Evolutionary conservation across 2,113 vertebrate genomes (phyloP).

Genomic region (Lota lota): DNA sequence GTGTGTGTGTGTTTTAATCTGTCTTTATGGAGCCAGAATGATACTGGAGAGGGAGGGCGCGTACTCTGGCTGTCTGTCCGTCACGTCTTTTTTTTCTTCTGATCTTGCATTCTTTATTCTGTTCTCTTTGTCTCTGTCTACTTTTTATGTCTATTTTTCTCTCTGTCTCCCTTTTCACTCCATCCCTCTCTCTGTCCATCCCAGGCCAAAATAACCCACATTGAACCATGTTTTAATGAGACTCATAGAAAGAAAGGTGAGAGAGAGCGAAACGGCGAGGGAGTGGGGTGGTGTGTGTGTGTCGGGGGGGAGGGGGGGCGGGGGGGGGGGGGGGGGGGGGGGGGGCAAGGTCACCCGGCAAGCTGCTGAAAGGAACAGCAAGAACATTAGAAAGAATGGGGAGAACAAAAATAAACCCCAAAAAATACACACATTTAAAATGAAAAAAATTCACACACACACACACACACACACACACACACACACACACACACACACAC

Average conservation of each 20-base stretch:
- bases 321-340: constrained; percentile 22
- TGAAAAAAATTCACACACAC: constrained; percentile 31
- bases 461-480: constrained; percentile 9
- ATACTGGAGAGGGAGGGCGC: neutral
- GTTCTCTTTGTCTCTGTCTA: neutral
- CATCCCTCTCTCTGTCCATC: neutral
- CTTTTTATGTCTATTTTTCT: neutral
- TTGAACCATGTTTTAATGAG: constrained; percentile 68
- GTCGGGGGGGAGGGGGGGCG: neutral
- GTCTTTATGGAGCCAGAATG: neutral
- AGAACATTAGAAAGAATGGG: constrained; percentile 45
- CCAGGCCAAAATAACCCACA: constrained; percentile 43
- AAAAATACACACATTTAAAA: constrained; percentile 42
- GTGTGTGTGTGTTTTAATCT: neutral
- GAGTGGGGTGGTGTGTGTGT: constrained; percentile 22
- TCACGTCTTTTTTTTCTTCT: constrained; percentile 19
- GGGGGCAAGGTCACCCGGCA: constrained; percentile 40
- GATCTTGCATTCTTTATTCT: neutral
- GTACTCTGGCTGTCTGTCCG: constrained; percentile 25
- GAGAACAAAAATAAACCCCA: constrained; percentile 35
- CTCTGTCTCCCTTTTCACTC: neutral
- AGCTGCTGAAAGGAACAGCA: constrained; percentile 46
- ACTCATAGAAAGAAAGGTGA: constrained; percentile 10
- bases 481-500: neutral
- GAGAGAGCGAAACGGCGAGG: neutral